Percentiles rank a stretch among this genome's conserved stretches.
Conservation (phyloP, 2,888 invertebrate genomes). For the Gastrophysa polygoni region DNA sequence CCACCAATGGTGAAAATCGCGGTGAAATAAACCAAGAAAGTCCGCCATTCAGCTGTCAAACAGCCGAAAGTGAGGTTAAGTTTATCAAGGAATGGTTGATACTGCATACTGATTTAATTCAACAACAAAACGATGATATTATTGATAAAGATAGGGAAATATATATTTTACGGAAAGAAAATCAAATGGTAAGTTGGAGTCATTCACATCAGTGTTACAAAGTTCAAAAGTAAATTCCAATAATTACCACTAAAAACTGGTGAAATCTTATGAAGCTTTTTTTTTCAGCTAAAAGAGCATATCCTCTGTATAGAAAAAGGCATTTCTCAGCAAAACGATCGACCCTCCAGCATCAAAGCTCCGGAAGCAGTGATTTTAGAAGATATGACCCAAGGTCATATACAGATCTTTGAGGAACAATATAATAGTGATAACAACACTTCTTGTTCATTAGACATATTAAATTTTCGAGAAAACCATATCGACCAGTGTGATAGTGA, state of each 20-base stretch:
- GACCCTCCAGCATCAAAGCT: conserved; percentile 29
- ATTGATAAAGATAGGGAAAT: conserved; percentile 79
- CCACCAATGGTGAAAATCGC: conserved; percentile 59
- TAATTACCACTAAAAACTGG: background rate
- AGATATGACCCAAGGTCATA: conserved; percentile 57
- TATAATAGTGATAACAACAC: conserved; percentile 29
- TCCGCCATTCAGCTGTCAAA: conserved; percentile 42
- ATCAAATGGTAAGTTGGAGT: conserved; percentile 70
- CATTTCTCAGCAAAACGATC: conserved; percentile 49
- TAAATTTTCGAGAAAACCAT: conserved; percentile 34
- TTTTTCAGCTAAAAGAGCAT: conserved; percentile 58
- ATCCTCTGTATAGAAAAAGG: conserved; percentile 72
- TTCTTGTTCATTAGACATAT: conserved; percentile 38
- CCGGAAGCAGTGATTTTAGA: conserved; percentile 33
- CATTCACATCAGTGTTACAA: background rate
- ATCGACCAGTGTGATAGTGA: conserved; percentile 41
- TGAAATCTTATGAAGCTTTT: conserved; percentile 9
- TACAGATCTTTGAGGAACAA: conserved; percentile 34
- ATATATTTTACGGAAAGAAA: conserved; percentile 74
- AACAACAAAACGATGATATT: conserved; percentile 86
- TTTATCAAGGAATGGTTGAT: conserved; percentile 79
- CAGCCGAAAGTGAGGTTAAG: conserved; percentile 67
- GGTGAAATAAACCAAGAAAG: conserved; percentile 28
- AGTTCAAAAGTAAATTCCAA: background rate
- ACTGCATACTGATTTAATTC: conserved; percentile 85